Percentiles rank a stretch among this genome's conserved stretches.
These are phyloP conservation scores for Rafetus swinhoei DNA, from an alignment of 2,113 vertebrate genomes.

Conservation along the genomic window DNA sequence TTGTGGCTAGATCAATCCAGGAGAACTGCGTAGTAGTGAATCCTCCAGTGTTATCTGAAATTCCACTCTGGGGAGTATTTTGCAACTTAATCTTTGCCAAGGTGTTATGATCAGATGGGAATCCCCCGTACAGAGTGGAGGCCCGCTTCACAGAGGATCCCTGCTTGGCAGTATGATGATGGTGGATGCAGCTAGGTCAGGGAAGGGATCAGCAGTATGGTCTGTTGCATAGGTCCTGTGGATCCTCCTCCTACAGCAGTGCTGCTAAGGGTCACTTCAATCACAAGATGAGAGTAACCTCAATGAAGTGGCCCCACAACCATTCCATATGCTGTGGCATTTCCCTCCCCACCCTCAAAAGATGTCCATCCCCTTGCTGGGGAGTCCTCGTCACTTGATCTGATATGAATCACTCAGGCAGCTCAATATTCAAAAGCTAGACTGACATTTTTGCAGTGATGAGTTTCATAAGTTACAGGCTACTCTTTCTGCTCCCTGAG, in stretches of 20 bases:
- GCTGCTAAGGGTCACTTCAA: neutral
- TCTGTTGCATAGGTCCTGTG: neutral
- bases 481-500: neutral
- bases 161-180: neutral
- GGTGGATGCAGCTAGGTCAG: neutral
- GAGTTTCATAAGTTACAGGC: neutral
- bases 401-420: neutral
- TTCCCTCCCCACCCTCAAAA: neutral
- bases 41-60: neutral
- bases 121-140: neutral
- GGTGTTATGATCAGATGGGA: neutral
- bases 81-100: neutral
- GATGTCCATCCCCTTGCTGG: neutral
- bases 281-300: neutral
- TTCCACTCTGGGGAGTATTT: neutral
- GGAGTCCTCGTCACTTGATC: neutral
- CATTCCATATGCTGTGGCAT: neutral
- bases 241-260: neutral
- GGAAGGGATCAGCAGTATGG: neutral
- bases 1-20: neutral
- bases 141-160: neutral
- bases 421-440: neutral
- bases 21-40: neutral
- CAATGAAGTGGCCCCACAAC: neutral
- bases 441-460: neutral